These are phyloP conservation scores for Prinia subflava DNA, from an alignment of 2,113 vertebrate species.

Conservation along the genomic window DNA sequence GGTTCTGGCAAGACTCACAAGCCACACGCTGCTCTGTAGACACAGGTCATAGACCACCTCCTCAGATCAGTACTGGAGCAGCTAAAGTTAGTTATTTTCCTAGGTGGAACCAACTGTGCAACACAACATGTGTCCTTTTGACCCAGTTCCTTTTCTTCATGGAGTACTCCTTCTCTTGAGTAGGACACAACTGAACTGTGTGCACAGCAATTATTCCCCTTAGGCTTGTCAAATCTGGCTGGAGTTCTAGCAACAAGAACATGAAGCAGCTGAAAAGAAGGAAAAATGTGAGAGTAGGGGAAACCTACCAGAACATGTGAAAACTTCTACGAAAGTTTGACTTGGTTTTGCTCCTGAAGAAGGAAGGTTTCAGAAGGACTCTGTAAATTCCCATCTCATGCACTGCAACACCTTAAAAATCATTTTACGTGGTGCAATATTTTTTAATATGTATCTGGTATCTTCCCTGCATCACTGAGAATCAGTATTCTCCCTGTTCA, in stretches of 20 bases:
- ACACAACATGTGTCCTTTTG: background rate
- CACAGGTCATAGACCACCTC: background rate
- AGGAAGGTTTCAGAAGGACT: background rate
- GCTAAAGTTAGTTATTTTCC: background rate
- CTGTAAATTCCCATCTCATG: background rate
- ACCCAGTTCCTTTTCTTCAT: background rate
- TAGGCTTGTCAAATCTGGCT: background rate
- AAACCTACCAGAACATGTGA: background rate
- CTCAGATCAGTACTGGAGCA: background rate
- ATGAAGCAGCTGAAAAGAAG: background rate
- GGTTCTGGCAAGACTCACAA: background rate
- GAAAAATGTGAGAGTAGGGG: background rate
- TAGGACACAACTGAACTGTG: background rate
- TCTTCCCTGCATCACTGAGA: background rate
- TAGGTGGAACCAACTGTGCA: background rate
- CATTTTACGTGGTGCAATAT: background rate
- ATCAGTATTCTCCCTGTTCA: background rate
- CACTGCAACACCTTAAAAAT: background rate
- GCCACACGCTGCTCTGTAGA: background rate
- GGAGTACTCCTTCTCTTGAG: background rate
- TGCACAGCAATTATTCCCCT: background rate
- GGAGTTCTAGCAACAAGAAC: background rate
- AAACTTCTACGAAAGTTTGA: background rate
- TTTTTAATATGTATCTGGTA: background rate
- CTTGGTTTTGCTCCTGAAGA: background rate